phyloP scores from a whole-genome alignment of 2,113 vertebrate species.

The Leptodactylus fuscus region DNA sequence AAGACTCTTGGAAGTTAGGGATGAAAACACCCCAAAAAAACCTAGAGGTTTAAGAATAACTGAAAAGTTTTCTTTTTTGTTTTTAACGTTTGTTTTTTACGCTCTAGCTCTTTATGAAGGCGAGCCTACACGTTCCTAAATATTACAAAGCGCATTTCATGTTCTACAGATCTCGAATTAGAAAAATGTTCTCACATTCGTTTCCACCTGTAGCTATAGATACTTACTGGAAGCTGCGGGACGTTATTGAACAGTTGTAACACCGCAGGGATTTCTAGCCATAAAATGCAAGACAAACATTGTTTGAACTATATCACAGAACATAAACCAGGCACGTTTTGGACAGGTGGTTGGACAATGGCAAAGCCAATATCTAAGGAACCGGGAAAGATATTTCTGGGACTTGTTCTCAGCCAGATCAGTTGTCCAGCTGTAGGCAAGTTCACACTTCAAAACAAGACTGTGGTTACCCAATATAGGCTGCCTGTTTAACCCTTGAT shows the following conservation, averaged over 20 bases:
- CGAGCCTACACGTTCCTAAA: not conserved
- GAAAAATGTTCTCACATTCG: not conserved
- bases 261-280: conserved; percentile 10
- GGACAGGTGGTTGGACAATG: conserved; percentile 42
- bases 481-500: conserved; percentile 7
- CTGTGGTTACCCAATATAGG: conserved; percentile 22
- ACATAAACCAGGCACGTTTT: conserved; percentile 53
- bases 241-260: conserved; percentile 20
- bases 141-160: not conserved
- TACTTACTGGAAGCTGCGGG: conserved; percentile 68
- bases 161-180: conserved; percentile 29
- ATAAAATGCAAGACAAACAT: conserved; percentile 44
- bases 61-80: not conserved
- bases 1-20: too few species aligned
- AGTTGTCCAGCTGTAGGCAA: conserved; percentile 44
- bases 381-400: conserved; percentile 41
- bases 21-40: too few species aligned
- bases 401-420: conserved; percentile 54
- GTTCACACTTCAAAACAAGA: conserved; percentile 24
- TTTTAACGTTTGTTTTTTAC: conserved; percentile 60
- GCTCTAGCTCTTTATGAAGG: too few species aligned
- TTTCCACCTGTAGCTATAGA: conserved; percentile 1
- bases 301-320: conserved; percentile 49
- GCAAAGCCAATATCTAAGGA: conserved; percentile 31
- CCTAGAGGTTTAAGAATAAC: too few species aligned